Conservation (phyloP, 37 sponge, comb jelly and placozoan species). For the Oopsacas minuta region DNA sequence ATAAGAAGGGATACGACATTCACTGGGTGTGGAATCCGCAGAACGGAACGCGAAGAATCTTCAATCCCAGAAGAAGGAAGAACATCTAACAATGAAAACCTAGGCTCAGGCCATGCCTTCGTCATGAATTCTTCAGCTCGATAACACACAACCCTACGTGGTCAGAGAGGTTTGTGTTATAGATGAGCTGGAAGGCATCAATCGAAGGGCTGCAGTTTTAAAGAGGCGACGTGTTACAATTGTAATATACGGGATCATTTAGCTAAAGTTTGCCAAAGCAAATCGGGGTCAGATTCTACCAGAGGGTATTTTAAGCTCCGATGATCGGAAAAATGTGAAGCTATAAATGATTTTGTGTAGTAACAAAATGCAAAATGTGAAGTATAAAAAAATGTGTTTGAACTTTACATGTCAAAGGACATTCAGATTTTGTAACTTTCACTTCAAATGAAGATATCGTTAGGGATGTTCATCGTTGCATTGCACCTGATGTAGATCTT, state of each 20-base stretch:
- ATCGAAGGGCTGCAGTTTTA: constrained; percentile 21
- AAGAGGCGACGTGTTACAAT: constrained; percentile 19
- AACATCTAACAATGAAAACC: neutral
- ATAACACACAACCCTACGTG: neutral
- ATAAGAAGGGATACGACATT: constrained; percentile 18
- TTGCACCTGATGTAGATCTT: neutral
- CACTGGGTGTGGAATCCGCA: neutral
- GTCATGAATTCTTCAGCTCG: neutral
- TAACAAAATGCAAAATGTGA: too few relatives aligned
- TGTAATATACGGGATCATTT: constrained; percentile 31
- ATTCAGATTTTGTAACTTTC: too few relatives aligned
- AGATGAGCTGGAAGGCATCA: constrained; percentile 28
- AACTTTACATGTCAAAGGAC: too few relatives aligned
- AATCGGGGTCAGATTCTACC: neutral
- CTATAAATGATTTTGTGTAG: neutral
- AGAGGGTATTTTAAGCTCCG: too few relatives aligned
- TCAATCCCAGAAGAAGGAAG: neutral
- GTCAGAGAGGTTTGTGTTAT: constrained; percentile 22
- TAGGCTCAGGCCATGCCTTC: neutral
- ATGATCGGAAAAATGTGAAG: too few relatives aligned
- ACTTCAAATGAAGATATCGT: neutral
- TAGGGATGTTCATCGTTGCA: neutral
- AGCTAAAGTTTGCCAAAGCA: constrained; percentile 26
- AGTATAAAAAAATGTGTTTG: too few relatives aligned
- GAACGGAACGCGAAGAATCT: neutral